Evolutionary conservation across 2,797 vertebrate genomes (phyloP), one percentile per base, ranked within the genome.

Genomic region (Melanotaenia pygmaea): DNA sequence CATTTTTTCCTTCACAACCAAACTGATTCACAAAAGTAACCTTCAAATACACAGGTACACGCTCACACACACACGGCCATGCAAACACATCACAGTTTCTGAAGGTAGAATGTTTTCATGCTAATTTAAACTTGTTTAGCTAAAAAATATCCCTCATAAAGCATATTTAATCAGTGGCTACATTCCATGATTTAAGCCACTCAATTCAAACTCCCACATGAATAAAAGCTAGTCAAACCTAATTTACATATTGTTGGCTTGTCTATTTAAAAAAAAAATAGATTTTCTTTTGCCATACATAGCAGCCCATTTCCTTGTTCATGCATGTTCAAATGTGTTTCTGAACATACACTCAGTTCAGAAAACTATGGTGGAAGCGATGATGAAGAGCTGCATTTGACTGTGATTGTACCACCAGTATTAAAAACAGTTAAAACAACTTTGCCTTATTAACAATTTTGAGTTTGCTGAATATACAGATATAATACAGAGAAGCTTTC

Each of bases 91-190:
- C 37, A 63, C 73, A 82, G 66, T 53, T 65, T 43, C 63, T 74
- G 24, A 67, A 78, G 61, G 56, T 62, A 80, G 38, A 84, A 80
- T 67, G 43, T 77, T 74, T 78, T 75, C 81, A 83, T 82, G 54
- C 82, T 76, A 81, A 87, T 47, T 57, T 30, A 76, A 68, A 63
- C 54, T 64, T 67, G 22, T 24, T 60, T 30, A 61, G 6, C 65
- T 72, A 77, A 64, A 77, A 64, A 69, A 47, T 28, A 5, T 51
- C 40, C 9, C 54, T 63, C 16, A 35, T 51, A 71, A 72, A 79
- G 28, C 35, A 12, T 51, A 26, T 59, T 65, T 53, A 38, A n/a
- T 54, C 53, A 50, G 35, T 54, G 54, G 66, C 38, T 73, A 59
- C 61, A 65, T 72, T 76, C 10, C 3, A 63, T 16, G 37, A 22